Base-by-base conservation (phyloP, 2,888 invertebrate species). In the Myopa tessellatipennis region DNA sequence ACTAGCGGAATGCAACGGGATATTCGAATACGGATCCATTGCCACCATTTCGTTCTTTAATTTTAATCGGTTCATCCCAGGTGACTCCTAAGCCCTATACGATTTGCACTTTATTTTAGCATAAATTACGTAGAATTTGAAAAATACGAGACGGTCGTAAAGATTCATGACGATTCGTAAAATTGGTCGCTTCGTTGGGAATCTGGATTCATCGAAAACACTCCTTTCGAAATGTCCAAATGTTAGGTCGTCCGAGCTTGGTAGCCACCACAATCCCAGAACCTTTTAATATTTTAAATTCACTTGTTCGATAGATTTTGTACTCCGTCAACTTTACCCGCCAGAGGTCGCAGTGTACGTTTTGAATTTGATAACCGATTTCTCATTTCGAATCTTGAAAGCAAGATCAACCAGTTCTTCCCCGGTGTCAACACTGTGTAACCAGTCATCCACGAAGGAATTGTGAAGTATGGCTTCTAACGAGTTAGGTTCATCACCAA, bases 241-340 rank as follows among this genome's bases (percentile, higher is more conserved):
- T 1, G 65, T 77, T 8, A 85, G 77, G 1, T 61, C 76, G 69
- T 84, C 85, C 1, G 52, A 14, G 4, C 12, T 12, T 1, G 80
- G 61, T 10, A 80, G 63, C 83, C 83, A 83, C 38, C 71, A 79
- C 72, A 85, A 77, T 0, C 83, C 84, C 16, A 84, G 67, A 0
- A 82, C 76, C 45, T 81, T 80, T 55, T 82, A 81, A 16, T 63
- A 40, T 0, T 12, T 60, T 0, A 69, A 34, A 72, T 55, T 8
- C 14, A 26, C 52, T 18, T 14, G n/a, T n/a, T n/a, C n/a, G n/a
- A n/a, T n/a, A n/a, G n/a, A n/a, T n/a, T n/a, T n/a, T n/a, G n/a
- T n/a, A n/a, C n/a, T n/a, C n/a, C n/a, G n/a, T n/a, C n/a, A n/a
- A n/a, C n/a, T n/a, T 38, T 5, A 10, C 63, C 50, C 2, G 76